Conservation (phyloP, 2,797 vertebrate species). For the Acipenser oxyrinchus region DNA sequence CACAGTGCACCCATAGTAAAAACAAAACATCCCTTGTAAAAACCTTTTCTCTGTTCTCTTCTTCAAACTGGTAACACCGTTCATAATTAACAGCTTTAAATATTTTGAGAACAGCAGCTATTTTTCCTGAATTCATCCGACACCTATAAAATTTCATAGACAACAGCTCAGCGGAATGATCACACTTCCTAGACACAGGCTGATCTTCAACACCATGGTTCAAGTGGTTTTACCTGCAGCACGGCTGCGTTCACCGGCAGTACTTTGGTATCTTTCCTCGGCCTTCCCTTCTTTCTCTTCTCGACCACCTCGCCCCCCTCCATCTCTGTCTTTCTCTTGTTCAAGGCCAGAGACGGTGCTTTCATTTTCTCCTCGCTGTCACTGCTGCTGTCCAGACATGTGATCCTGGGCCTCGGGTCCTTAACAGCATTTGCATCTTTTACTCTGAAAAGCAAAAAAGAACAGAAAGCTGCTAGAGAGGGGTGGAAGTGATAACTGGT, state of each 20-base stretch:
- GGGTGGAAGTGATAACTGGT: no score
- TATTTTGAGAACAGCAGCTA: no score
- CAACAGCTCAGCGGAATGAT: no score
- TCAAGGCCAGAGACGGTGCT: slow-evolving; percentile 58
- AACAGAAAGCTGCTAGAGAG: neutral
- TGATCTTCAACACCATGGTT: no score
- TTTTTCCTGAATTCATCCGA: no score
- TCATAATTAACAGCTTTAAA: no score
- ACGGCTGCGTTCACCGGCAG: slow-evolving; percentile 63
- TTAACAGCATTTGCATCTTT: slow-evolving; percentile 72
- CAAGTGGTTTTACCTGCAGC: slow-evolving; percentile 50
- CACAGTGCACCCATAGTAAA: no score
- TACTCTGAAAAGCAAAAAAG: slow-evolving; percentile 42
- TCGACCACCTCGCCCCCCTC: slow-evolving; percentile 82
- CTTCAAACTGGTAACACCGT: no score
- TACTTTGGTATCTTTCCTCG: slow-evolving; percentile 83
- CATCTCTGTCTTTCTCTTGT: slow-evolving; percentile 79
- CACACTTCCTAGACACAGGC: no score
- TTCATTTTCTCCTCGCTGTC: slow-evolving; percentile 91
- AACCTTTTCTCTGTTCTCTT: no score
- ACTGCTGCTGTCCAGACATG: slow-evolving; percentile 76
- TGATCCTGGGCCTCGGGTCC: slow-evolving; percentile 59
- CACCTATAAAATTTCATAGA: no score
- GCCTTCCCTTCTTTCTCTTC: slow-evolving; percentile 91
- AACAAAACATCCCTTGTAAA: no score